Conservation (phyloP, 1,140 invertebrate genomes). For the Nylanderia fulva region DNA sequence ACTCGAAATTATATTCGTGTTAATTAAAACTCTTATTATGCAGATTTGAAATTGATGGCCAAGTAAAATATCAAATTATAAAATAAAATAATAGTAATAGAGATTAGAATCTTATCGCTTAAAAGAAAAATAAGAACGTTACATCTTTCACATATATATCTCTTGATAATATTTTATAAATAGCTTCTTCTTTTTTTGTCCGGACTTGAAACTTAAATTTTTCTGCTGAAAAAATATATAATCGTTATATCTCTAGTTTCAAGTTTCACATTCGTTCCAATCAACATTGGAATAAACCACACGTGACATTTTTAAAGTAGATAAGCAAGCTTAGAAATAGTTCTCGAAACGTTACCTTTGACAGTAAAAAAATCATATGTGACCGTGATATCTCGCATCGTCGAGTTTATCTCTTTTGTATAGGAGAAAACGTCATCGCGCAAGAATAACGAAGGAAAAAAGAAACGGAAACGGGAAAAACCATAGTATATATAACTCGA, state of each 20-base stretch:
- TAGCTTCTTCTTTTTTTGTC: background rate
- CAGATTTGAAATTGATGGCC: background rate
- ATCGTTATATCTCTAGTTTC: background rate
- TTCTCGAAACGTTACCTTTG: slow-evolving; percentile 36
- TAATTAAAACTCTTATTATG: too few relatives aligned
- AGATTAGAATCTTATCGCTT: background rate
- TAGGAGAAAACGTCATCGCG: background rate
- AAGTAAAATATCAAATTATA: background rate
- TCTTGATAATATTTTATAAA: background rate
- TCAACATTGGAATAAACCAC: slow-evolving; percentile 18
- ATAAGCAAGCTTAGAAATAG: slow-evolving; percentile 1
- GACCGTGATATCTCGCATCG: slow-evolving; percentile 46
- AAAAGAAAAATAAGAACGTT: background rate
- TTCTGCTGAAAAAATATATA: background rate
- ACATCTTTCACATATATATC: background rate
- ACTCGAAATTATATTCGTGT: background rate
- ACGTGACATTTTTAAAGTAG: background rate
- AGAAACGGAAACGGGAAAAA: slow-evolving; percentile 35
- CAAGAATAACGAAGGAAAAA: slow-evolving; percentile 51
- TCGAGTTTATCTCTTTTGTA: slow-evolving; percentile 27
- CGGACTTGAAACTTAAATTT: background rate
- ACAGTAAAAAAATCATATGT: slow-evolving; percentile 58
- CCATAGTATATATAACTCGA: background rate
- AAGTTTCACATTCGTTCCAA: background rate
- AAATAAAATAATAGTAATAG: background rate